These are phyloP conservation scores for Caenorhabditis tropicalis DNA, from an alignment of 1,140 invertebrate species.

Conservation along the genomic window DNA sequence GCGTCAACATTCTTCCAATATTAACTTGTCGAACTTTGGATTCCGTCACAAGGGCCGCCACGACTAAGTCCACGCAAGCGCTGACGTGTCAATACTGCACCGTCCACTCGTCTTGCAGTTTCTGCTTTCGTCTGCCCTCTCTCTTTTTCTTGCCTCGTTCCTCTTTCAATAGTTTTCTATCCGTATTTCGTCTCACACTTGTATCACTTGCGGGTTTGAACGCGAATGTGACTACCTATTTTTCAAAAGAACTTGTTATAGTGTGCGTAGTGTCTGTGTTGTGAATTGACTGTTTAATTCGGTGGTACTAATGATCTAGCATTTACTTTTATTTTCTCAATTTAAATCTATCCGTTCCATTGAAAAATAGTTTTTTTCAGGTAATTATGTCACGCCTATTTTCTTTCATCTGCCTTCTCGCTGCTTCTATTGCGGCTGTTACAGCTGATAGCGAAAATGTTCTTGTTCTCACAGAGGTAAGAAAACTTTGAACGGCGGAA, in stretches of 20 bases:
- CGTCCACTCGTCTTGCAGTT: conserved; percentile 22
- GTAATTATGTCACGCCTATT: conserved; percentile 49
- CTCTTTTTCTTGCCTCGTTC: not conserved
- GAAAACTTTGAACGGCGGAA: not conserved
- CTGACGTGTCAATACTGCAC: conserved; percentile 29
- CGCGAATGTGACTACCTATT: not conserved
- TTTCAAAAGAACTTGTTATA: too few species aligned
- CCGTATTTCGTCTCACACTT: not conserved
- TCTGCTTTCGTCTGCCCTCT: not conserved
- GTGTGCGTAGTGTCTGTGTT: too few species aligned
- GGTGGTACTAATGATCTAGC: too few species aligned
- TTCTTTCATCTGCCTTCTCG: conserved; percentile 41
- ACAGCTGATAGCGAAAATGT: conserved; percentile 71
- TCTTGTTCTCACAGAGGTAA: conserved; percentile 67
- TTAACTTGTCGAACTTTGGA: not conserved
- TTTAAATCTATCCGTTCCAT: too few species aligned
- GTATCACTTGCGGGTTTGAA: not conserved
- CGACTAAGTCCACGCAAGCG: not conserved
- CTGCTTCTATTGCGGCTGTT: conserved; percentile 48
- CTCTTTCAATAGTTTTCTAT: not conserved
- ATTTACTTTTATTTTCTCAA: too few species aligned
- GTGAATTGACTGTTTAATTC: too few species aligned
- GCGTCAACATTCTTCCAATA: not conserved
- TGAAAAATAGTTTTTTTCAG: conserved; percentile 3
- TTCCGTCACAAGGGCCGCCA: not conserved